Evolutionary conservation across 2,888 invertebrate genomes (phyloP), one percentile per base, ranked within the genome.

Genomic region (Drosophila affinis): DNA sequence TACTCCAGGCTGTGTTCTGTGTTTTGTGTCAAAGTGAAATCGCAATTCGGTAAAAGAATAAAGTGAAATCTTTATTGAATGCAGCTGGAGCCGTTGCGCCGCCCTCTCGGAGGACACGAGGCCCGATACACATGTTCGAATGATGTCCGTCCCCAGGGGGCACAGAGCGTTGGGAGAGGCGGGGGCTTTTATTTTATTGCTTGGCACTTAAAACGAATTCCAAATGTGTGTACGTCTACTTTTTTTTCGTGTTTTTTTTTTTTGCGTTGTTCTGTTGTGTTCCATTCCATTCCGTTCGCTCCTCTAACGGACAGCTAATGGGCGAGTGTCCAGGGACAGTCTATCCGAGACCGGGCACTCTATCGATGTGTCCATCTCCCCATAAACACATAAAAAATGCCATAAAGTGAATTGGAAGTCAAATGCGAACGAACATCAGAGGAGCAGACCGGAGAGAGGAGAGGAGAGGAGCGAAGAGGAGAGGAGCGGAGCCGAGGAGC

Each of bases 361-460:
- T 71, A 76, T 78, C 63, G 63, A 61, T 52, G 62, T 74, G 73
- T 73, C 67, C 72, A 72, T 56, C 29, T 51, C 12, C 61, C 69
- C 81, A 80, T 78, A 78, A 84, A 77, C 81, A 74, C 88, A 88
- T 85, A 85, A 85, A 88, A 85, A 84, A 62, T 79, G 78, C 79
- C 87, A 87, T 85, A 88, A 85, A 85, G 87, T 74, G 85, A 88
- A 85, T 85, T 85, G 85, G 86, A 85, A 85, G 87, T 85, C 89
- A 87, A 88, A 88, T 81, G 76, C 75, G 77, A 78, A 49, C 63
- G 56, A 59, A 39, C 39, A n/a, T 39, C 39, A 3, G n/a, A n/a
- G 39, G 39, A 39, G 39, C n/a, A 6, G 2, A 39, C 4, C 12
- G 5, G 5, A 12, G 14, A 2, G 44, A 34, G 5, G 5, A 12